Evolutionary conservation across 2,113 vertebrate genomes (phyloP).

Genomic region (Bufo gargarizans): DNA sequence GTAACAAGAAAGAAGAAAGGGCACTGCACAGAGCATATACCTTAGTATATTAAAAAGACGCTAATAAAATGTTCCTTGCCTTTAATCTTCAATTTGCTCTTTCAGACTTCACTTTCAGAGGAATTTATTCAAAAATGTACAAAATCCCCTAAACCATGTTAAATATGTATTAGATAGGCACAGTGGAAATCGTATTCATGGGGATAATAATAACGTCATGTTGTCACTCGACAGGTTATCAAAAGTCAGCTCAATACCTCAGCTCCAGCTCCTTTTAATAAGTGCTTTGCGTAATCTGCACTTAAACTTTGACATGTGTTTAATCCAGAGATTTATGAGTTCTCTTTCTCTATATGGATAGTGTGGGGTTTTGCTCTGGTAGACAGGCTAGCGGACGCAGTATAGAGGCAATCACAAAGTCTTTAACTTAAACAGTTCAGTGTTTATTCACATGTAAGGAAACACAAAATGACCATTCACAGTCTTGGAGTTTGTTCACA

Average conservation of each 20-base stretch:
- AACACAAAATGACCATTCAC: no score
- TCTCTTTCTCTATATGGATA: no score
- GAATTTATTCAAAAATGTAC: slow-evolving; percentile 31
- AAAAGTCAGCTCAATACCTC: background rate
- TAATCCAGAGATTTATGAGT: background rate
- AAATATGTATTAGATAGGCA: slow-evolving; percentile 30
- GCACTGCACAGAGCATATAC: slow-evolving; percentile 1
- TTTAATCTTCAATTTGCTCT: slow-evolving; percentile 44
- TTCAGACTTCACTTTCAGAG: background rate
- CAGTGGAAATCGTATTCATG: background rate
- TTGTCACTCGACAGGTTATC: slow-evolving; percentile 1
- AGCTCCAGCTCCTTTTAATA: background rate
- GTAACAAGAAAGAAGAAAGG: slow-evolving; percentile 20
- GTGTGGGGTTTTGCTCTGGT: no score
- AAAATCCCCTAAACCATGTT: slow-evolving; percentile 12
- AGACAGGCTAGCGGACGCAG: no score
- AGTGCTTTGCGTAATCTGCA: background rate
- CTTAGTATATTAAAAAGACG: slow-evolving; percentile 19
- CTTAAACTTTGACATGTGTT: background rate
- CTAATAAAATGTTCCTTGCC: slow-evolving; percentile 22
- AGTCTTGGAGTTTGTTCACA: no score
- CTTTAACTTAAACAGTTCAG: no score
- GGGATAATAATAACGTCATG: slow-evolving; percentile 26
- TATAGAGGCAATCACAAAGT: no score
- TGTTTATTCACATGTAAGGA: no score